Evolutionary conservation across 1,140 invertebrate species (phyloP), one percentile per base, ranked within the genome.

Genomic region (Drosophila serrata): DNA sequence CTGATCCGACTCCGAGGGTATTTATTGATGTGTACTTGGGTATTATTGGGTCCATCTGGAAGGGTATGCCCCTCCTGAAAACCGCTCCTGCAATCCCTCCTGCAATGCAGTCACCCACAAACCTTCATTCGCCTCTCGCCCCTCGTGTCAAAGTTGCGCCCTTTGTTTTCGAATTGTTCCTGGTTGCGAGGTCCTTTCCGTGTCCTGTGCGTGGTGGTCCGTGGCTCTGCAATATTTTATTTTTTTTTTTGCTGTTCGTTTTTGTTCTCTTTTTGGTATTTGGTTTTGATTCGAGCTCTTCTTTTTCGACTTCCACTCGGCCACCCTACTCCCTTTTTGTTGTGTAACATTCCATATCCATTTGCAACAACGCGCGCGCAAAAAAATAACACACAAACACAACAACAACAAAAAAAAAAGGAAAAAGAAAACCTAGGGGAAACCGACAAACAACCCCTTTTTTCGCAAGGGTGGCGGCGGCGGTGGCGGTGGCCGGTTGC

Each of bases 291-390:
- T 69, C 69, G 63, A 48, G 58, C 40, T 64, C 60, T 75, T 73
- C 67, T 57, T 73, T 74, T 78, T 67, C 57, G 72, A 70, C 72
- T 76, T 85, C 61, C 69, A 72, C 69, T 48, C 57, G 82, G 81
- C 39, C 59, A 63, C 58, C 51, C 68, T 72, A 40, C 42, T 19
- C 55, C 48, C 74, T 70, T 73, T 75, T 73, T 87, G 82, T 88
- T 87, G 79, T 88, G 80, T 88, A 87, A 87, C 82, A 87, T 87
- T 87, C 84, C 84, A 82, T 70, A 87, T 88, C 84, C 82, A 87
- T 87, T 87, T 87, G 84, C 80, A 76, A 77, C 60, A 82, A 82
- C 61, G 64, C 49, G 79, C 69, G 49, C 55, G 40, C 51, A 49
- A 57, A 57, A 46, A 62, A 68, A 55, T n/a, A n/a, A n/a, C n/a